Evolutionary conservation across 2,888 invertebrate genomes (phyloP), one percentile per base, ranked within the genome.

Genomic region (Smittia aterrima): DNA sequence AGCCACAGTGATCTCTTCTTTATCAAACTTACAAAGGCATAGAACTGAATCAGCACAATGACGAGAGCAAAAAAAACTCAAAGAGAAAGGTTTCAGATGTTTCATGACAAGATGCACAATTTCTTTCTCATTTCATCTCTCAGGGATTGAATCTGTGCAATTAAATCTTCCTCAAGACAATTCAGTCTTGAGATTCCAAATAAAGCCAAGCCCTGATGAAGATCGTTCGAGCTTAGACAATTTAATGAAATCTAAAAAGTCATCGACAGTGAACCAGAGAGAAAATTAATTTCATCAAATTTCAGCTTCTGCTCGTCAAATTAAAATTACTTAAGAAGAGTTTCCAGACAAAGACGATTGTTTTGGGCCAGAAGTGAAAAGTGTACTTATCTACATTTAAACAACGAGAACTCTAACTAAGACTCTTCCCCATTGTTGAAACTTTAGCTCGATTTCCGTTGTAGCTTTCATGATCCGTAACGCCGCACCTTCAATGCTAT

Each of bases 401-500:
- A 53, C 47, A 24, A 54, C 41, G 27, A 71, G 70, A 71, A 71
- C 41, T 71, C 16, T 24, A 71, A 54, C 54, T 54, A 32, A 71
- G 54, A 54, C 38, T 72, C 62, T 72, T 72, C 72, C 72, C 72
- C 62, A 72, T 72, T 72, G 72, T 72, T 72, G 54, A 54, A 72
- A 62, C 54, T 72, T 72, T 62, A 72, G 72, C 62, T 72, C 40
- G 24, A 72, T 74, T 74, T 74, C 74, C 74, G 74, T 74, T 74
- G 64, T 73, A 41, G 20, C 66, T 40, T 74, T 74, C 74, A 74
- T 74, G 66, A 74, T 74, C 74, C 74, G 74, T 74, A 74, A 74
- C 74, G 47, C 74, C 74, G 74, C 74, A 74, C 74, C 74, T 74
- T 62, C 62, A 47, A 71, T 71, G 41, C 53, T 38, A 54, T 71